These are phyloP conservation scores for Mesitornis unicolor DNA, from an alignment of 2,113 vertebrate genomes.

Conservation along the genomic window DNA sequence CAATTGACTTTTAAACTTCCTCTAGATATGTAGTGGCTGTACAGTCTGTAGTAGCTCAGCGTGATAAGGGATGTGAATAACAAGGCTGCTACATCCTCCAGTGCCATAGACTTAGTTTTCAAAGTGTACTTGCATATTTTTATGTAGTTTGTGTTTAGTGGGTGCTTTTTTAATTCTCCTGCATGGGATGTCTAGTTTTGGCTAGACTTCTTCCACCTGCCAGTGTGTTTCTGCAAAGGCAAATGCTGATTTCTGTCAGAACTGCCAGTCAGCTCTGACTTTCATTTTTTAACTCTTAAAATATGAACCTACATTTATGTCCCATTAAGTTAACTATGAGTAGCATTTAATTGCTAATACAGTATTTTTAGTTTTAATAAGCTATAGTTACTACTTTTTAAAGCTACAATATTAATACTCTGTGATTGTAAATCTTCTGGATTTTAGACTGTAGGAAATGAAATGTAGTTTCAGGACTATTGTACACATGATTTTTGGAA, in stretches of 20 bases:
- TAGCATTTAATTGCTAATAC: background rate
- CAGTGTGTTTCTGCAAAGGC: background rate
- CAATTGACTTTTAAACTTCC: background rate
- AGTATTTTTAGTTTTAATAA: background rate
- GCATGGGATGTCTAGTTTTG: background rate
- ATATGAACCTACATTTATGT: background rate
- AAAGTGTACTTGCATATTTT: background rate
- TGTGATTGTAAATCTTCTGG: background rate
- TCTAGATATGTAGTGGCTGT: background rate
- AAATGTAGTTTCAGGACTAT: background rate
- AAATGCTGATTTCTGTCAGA: background rate
- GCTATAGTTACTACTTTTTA: background rate
- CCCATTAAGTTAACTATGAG: background rate
- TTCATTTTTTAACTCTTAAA: background rate
- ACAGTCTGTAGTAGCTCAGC: background rate
- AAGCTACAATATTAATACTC: background rate
- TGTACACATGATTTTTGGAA: accelerated
- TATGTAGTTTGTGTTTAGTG: background rate
- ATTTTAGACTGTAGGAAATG: background rate
- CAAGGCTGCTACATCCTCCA: background rate
- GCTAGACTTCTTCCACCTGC: background rate
- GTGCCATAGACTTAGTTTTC: background rate
- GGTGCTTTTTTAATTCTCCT: background rate
- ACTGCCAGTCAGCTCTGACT: background rate
- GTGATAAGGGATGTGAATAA: background rate